A percentile compares a stretch with the other conserved stretches of the same genome.
Conservation (phyloP, 2,113 vertebrate species). For the Tupaia tana region DNA sequence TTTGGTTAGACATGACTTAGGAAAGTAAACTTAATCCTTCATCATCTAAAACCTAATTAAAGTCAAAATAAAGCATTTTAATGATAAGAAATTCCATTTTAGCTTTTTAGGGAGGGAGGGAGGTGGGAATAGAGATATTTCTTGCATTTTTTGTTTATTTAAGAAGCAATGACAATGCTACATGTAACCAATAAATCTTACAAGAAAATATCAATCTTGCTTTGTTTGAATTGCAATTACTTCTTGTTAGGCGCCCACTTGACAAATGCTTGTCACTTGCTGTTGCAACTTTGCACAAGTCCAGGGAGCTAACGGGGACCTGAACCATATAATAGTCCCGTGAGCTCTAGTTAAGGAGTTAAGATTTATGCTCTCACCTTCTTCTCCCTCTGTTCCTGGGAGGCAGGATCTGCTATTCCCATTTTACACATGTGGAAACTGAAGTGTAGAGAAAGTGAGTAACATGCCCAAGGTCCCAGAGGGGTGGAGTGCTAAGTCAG, state of each 20-base stretch:
- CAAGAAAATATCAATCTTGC: not conserved
- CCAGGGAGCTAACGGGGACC: not conserved
- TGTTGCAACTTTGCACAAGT: not conserved
- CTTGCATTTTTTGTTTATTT: not conserved
- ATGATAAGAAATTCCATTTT: not conserved
- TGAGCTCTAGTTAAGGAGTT: too few species aligned
- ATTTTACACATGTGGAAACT: not conserved
- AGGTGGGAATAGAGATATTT: not conserved
- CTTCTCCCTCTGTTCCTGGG: not conserved
- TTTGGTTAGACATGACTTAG: not conserved
- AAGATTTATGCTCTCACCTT: not conserved
- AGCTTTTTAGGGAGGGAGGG: not conserved
- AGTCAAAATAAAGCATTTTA: conserved; percentile 14
- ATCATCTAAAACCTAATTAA: not conserved
- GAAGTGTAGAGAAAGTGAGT: not conserved
- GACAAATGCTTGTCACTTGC: not conserved
- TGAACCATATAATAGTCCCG: not conserved
- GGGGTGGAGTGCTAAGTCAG: not conserved
- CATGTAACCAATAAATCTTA: not conserved
- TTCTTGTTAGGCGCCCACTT: not conserved
- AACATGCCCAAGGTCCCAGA: not conserved
- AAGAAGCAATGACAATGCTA: not conserved
- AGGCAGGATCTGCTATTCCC: not conserved
- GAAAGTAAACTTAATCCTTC: conserved; percentile 1
- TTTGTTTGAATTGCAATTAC: not conserved